These are phyloP conservation scores for Lerema accius DNA, from an alignment of 1,140 invertebrate genomes.

Conservation along the genomic window DNA sequence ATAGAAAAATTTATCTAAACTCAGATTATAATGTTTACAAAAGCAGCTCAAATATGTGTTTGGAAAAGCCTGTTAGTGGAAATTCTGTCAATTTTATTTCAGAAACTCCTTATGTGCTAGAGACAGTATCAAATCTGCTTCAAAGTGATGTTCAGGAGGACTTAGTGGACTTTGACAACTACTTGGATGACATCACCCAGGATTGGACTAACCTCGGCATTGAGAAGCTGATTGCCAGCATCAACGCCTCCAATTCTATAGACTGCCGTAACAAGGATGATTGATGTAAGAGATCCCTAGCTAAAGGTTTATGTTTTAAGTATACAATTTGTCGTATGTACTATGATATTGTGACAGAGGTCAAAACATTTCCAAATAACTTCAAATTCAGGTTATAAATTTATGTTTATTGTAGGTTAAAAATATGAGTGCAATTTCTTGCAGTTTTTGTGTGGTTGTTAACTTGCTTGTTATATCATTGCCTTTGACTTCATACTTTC, in stretches of 20 bases:
- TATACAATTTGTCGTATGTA: slow-evolving; percentile 1
- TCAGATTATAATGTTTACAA: too few relatives aligned
- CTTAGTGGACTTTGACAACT: slow-evolving; percentile 95
- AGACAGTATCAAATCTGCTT: slow-evolving; percentile 86
- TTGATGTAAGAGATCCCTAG: slow-evolving; percentile 1
- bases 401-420: not conserved
- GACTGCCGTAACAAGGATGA: slow-evolving; percentile 34
- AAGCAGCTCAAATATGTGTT: too few relatives aligned
- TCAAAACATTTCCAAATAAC: not conserved
- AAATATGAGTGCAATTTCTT: too few relatives aligned
- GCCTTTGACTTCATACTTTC: too few relatives aligned
- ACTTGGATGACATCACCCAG: slow-evolving; percentile 91
- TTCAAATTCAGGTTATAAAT: not conserved
- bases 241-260: slow-evolving; percentile 55
- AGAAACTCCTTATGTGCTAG: slow-evolving; percentile 82
- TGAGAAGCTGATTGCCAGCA: slow-evolving; percentile 63
- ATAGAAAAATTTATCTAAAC: too few relatives aligned
- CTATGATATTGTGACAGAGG: not conserved
- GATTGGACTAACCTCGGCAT: slow-evolving; percentile 92
- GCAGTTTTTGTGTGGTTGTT: too few relatives aligned
- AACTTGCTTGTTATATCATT: too few relatives aligned
- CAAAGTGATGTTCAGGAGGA: slow-evolving; percentile 87
- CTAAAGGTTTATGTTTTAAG: slow-evolving; percentile 1
- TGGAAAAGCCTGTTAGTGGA: too few relatives aligned
- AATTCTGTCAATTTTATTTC: slow-evolving; percentile 64